Conservation (phyloP, 2,797 vertebrate genomes). For the Urocyon cinereoargenteus region DNA sequence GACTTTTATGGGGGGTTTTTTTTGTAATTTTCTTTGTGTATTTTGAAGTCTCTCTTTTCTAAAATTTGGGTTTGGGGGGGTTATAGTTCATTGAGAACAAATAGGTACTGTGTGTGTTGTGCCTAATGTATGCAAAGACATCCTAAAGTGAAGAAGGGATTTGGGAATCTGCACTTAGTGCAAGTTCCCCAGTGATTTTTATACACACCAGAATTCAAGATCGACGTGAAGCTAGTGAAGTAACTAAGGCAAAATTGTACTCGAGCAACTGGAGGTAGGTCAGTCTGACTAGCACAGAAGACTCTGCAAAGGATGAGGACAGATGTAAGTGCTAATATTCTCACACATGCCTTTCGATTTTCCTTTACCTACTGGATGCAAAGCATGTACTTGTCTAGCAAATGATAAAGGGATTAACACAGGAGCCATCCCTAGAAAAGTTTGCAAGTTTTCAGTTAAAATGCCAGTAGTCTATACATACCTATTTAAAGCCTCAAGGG, state of each 20-base stretch:
- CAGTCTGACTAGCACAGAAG: not conserved
- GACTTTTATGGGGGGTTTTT: not conserved
- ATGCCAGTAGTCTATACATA: not conserved
- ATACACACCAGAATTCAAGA: not conserved
- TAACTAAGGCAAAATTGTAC: not conserved
- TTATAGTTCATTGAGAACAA: not conserved
- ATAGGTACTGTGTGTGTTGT: not conserved
- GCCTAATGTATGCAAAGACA: not conserved
- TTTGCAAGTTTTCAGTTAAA: conserved; percentile 46
- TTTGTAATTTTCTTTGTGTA: conserved; percentile 6
- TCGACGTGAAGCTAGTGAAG: not conserved
- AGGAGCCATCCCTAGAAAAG: conserved; percentile 9
- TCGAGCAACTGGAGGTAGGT: not conserved
- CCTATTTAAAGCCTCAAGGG: conserved; percentile 55
- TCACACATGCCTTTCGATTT: not conserved
- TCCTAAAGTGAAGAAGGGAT: not conserved
- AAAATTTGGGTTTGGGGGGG: not conserved
- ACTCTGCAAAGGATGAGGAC: not conserved
- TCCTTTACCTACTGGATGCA: not conserved
- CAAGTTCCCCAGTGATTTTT: not conserved
- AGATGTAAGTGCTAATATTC: not conserved
- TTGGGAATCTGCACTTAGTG: not conserved
- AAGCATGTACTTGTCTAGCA: not conserved
- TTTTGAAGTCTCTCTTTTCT: not conserved
- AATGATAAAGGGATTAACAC: not conserved